Evolutionary conservation across 2,888 invertebrate species (phyloP).

Genomic region (Papilio gigon): DNA sequence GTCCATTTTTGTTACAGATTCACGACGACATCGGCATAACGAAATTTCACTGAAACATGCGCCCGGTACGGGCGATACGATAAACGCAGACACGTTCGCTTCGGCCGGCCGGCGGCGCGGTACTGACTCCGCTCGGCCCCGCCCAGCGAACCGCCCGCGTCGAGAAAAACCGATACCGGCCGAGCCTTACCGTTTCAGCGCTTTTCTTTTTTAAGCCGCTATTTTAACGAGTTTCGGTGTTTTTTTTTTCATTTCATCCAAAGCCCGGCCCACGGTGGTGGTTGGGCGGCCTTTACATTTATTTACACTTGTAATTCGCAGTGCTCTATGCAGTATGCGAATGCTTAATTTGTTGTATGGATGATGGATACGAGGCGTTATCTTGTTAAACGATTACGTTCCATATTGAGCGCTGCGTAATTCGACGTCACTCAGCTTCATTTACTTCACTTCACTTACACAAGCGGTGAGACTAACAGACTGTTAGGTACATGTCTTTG

Average conservation of each 20-base stretch:
- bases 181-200: conserved; percentile 82
- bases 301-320: conserved; percentile 82
- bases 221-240: conserved; percentile 79
- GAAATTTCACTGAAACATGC: conserved; percentile 73
- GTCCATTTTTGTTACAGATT: conserved; percentile 88
- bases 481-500: not conserved
- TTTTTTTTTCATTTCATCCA: conserved; percentile 58
- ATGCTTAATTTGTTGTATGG: conserved; percentile 71
- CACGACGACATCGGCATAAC: conserved; percentile 80
- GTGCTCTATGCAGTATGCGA: conserved; percentile 61
- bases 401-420: conserved; percentile 54
- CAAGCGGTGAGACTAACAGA: conserved; percentile 8
- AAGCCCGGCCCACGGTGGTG: conserved; percentile 79
- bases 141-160: conserved; percentile 79
- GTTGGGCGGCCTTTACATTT: conserved; percentile 79
- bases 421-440: conserved; percentile 45
- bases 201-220: conserved; percentile 82
- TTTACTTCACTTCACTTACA: conserved; percentile 27
- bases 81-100: conserved; percentile 66
- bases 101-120: conserved; percentile 84
- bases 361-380: conserved; percentile 58
- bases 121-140: conserved; percentile 81
- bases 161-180: conserved; percentile 81
- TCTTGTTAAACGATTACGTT: conserved; percentile 64
- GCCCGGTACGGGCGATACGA: conserved; percentile 58